Percentiles rank a stretch among this genome's conserved stretches.
These are phyloP conservation scores for Serranochromis macrocephalus DNA, from an alignment of 2,113 vertebrate species.

Conservation along the genomic window DNA sequence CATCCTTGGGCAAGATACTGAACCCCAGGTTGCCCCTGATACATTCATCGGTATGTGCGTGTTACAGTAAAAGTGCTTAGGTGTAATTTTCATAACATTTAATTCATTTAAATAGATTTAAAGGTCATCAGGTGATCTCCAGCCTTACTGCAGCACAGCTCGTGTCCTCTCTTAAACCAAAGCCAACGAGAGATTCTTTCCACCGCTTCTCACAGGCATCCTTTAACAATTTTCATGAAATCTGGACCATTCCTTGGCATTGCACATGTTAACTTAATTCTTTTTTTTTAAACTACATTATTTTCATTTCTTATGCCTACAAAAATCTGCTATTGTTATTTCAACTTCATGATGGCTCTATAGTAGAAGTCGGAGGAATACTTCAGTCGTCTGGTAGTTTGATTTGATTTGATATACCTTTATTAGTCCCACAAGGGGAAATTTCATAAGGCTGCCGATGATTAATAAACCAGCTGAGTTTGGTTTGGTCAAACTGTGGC, in stretches of 20 bases:
- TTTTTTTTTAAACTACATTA: not conserved
- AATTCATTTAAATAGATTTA: not conserved
- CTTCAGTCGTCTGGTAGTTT: not conserved
- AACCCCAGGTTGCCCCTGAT: not conserved
- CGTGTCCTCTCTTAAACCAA: not conserved
- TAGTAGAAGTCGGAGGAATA: not conserved
- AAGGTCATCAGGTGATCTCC: not conserved
- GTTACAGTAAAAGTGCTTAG: not conserved
- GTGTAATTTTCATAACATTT: not conserved
- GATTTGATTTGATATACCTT: no score
- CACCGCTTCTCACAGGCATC: not conserved
- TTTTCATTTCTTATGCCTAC: not conserved
- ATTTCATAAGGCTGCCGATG: no score
- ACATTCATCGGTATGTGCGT: fast-evolving
- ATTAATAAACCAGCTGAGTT: not conserved
- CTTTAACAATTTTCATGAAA: not conserved
- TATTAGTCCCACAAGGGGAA: no score
- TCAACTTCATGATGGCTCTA: not conserved
- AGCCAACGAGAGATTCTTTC: not conserved
- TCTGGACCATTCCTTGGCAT: not conserved
- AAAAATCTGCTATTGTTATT: not conserved
- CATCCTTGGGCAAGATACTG: not conserved
- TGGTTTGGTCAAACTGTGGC: not conserved
- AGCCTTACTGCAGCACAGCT: not conserved
- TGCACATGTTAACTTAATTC: not conserved